Conservation (phyloP, 2,113 vertebrate genomes). For the Phocoena phocoena region DNA sequence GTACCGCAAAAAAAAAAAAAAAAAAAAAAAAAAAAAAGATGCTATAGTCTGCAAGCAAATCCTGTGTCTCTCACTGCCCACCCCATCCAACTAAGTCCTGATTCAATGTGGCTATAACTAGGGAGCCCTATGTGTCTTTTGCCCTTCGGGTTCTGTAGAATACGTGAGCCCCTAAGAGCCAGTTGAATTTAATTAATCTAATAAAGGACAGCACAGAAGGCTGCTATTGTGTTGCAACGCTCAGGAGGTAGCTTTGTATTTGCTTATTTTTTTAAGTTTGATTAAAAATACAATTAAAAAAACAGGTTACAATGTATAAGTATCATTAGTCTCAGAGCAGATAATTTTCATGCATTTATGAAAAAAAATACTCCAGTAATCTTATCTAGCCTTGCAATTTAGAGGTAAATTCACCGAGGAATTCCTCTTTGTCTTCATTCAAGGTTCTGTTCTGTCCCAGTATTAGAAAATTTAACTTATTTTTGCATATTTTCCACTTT, state of each 20-base stretch:
- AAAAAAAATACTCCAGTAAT: background rate
- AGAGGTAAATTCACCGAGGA: background rate
- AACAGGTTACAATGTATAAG: slow-evolving; percentile 49
- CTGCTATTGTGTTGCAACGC: background rate
- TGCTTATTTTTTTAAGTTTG: slow-evolving; percentile 53
- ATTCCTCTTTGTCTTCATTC: background rate
- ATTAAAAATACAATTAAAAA: slow-evolving; percentile 68
- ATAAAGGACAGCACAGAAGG: slow-evolving; percentile 21
- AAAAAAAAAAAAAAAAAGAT: too few species aligned
- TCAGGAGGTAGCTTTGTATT: slow-evolving; percentile 47
- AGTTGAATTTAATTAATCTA: slow-evolving; percentile 63
- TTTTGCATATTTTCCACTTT: background rate
- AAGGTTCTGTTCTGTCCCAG: background rate
- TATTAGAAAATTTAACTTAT: background rate
- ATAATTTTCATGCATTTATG: slow-evolving; percentile 26
- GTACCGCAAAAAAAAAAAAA: too few species aligned
- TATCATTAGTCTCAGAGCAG: slow-evolving; percentile 40
- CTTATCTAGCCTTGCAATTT: background rate
- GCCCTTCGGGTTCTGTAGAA: background rate
- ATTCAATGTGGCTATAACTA: background rate
- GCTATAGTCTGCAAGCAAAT: background rate
- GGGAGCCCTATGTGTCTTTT: background rate
- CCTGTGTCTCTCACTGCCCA: background rate
- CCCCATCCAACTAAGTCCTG: background rate
- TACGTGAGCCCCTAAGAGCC: background rate